Conservation (phyloP, 2,113 vertebrate genomes). For the Agapornis roseicollis region DNA sequence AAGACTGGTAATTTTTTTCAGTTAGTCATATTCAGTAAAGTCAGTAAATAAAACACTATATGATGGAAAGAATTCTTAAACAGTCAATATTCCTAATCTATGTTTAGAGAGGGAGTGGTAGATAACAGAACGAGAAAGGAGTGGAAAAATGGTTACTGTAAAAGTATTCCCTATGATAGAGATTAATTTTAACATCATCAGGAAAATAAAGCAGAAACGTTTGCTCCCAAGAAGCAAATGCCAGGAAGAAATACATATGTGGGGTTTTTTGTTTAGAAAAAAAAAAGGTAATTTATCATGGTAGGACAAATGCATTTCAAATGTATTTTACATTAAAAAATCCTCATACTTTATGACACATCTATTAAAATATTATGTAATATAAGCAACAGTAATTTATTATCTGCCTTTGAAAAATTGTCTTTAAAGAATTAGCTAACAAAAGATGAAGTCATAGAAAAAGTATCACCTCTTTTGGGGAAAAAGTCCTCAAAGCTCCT, state of each 20-base stretch:
- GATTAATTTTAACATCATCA: neutral
- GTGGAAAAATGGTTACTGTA: neutral
- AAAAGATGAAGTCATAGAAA: neutral
- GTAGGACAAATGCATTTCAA: neutral
- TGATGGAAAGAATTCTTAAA: neutral
- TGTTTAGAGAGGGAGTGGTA: neutral
- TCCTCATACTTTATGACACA: neutral
- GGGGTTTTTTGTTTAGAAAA: neutral
- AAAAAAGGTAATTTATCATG: neutral
- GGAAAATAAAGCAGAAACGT: neutral
- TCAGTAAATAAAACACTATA: neutral
- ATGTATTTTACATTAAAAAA: neutral
- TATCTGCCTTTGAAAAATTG: neutral
- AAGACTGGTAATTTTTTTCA: neutral
- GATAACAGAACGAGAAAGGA: neutral
- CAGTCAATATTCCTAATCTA: rapidly evolving
- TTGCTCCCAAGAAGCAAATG: neutral
- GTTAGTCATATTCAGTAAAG: neutral
- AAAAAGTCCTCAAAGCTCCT: neutral
- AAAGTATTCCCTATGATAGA: neutral
- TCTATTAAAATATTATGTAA: neutral
- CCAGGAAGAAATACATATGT: neutral
- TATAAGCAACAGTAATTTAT: neutral
- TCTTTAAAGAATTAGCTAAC: neutral
- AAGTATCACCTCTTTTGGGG: neutral